Evolutionary conservation across 2,888 invertebrate species (phyloP).

Genomic region (Thelaira solivaga): DNA sequence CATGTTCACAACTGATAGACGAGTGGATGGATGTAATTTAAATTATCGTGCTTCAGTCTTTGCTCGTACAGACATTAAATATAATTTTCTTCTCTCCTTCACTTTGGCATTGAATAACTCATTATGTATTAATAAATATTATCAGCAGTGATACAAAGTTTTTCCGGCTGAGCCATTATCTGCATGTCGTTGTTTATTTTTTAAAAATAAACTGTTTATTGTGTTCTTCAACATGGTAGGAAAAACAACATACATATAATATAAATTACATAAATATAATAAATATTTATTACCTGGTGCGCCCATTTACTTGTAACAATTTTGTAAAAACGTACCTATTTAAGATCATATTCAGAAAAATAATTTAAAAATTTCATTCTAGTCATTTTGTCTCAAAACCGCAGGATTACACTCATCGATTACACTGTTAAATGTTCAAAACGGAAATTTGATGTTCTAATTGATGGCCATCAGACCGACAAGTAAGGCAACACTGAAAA

Average conservation of each 20-base stretch:
- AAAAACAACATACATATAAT: no score
- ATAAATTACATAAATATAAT: neutral
- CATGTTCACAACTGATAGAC: neutral
- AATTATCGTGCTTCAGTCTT: conserved; percentile 39
- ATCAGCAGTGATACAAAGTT: conserved; percentile 14
- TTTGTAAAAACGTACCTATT: no score
- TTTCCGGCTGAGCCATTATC: conserved; percentile 4
- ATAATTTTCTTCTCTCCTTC: conserved; percentile 8
- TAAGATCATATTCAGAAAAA: no score
- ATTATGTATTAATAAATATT: conserved; percentile 22
- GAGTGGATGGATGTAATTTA: conserved; percentile 37
- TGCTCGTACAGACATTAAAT: neutral
- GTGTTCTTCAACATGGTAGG: neutral
- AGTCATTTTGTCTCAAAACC: no score
- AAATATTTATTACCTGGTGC: neutral
- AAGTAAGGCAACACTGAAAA: no score
- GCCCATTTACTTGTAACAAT: neutral
- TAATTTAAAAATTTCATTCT: no score
- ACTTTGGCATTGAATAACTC: conserved; percentile 45
- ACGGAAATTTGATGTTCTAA: no score
- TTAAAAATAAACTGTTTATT: neutral
- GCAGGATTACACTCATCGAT: no score
- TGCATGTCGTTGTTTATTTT: neutral
- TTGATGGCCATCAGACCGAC: no score
- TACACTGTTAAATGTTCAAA: no score